These are phyloP conservation scores for Perca schrenkii DNA, from an alignment of 2,113 vertebrate species.

Conservation along the genomic window DNA sequence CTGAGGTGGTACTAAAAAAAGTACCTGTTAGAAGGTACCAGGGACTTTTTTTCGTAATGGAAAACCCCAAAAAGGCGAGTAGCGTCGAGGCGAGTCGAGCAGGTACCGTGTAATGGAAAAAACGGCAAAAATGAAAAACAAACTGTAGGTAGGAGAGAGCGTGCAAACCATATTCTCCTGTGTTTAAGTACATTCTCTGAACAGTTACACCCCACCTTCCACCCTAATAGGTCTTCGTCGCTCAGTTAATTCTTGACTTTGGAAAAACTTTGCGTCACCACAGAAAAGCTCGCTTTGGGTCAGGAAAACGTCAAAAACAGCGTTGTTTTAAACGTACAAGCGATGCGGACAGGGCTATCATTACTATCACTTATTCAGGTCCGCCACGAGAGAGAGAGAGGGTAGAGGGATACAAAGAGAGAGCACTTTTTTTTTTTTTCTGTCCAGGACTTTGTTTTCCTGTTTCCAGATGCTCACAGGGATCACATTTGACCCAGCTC, in stretches of 20 bases:
- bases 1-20: too few species aligned
- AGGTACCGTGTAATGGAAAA: too few species aligned
- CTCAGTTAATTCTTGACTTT: background rate
- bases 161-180: background rate
- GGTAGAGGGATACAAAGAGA: background rate
- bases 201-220: background rate
- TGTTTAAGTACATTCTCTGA: background rate
- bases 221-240: background rate
- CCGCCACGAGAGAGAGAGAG: background rate
- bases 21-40: too few species aligned
- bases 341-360: background rate
- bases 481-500: slow-evolving; percentile 49
- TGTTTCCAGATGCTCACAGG: slow-evolving; percentile 54
- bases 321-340: background rate
- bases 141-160: too few species aligned
- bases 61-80: too few species aligned
- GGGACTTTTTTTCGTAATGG: too few species aligned
- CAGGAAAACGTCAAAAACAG: background rate
- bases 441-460: slow-evolving; percentile 17
- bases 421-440: background rate
- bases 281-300: background rate
- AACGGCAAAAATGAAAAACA: too few species aligned
- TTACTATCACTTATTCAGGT: background rate
- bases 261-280: too few species aligned
- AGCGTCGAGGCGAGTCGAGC: too few species aligned